Base-by-base conservation (phyloP, 2,113 vertebrate genomes). In the Stigmatopora argus region DNA sequence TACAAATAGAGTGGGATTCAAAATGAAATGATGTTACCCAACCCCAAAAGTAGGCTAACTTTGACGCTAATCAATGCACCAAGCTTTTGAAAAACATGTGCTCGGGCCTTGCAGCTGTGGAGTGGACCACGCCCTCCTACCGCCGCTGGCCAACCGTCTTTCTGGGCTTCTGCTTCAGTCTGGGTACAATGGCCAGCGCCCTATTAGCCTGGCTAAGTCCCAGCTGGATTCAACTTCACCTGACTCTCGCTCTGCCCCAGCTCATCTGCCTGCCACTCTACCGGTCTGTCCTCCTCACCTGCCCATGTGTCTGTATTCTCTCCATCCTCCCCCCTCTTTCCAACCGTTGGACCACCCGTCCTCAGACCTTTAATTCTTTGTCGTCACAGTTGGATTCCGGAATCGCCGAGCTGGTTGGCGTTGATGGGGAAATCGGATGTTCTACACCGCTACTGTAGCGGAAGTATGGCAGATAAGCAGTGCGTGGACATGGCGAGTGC, bases 141-240 rank as follows among this genome's bases (percentile, higher is more conserved):
- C 87, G 88, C 0, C 73, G 89, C 4, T 90, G 90, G 90, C 85
- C 90, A 0, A 75, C 88, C 0, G 86, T 88, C 23, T 66, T 89
- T 48, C 74, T 91, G 62, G 78, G 87, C 0, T 89, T 90, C 85
- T 85, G 82, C 71, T 91, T 90, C 69, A 89, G 88, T n/a, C 46
- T 90, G 66, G 90, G 90, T 14, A 90, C 88, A 70, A 90, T 90
- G 85, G 62, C 48, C 0, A 70, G 82, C 34, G 83, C 88, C 0
- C 80, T 72, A 0, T 68, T 90, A 56, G 88, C 87, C 14, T 89
- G 85, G 79, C 46, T 85, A 53, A 78, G 73, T 56, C 62, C 63
- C 51, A 75, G 76, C 66, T 88, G 84, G 89, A 80, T 4, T 0
- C 62, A 69, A 52, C 75, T 91, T 12, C 87, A 90, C 74, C 81